Percentiles rank a stretch among this genome's conserved stretches.
Evolutionary conservation across 53 echinoderm and acorn worm species (phyloP).

Genomic region (Actinopyga echinites): DNA sequence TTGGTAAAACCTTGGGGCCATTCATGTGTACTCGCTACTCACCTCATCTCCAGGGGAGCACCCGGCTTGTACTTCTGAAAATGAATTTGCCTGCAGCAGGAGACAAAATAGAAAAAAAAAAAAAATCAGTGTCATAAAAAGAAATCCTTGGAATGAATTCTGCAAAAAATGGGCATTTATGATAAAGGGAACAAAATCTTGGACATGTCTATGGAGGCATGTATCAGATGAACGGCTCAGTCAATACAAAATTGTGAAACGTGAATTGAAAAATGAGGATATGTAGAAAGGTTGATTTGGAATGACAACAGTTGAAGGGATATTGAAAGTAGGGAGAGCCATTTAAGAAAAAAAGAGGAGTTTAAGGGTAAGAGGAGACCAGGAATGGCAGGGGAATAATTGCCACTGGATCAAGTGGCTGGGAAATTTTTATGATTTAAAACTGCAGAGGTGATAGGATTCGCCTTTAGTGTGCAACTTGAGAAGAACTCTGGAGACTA

Average conservation of each 20-base stretch:
- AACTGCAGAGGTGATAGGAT: no score
- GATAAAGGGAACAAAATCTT: no score
- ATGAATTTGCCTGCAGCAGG: constrained; percentile 70
- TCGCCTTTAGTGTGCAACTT: no score
- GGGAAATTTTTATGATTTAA: neutral
- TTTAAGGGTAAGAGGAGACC: neutral
- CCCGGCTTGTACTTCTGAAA: constrained; percentile 55
- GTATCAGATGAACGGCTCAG: no score
- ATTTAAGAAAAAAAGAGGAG: neutral
- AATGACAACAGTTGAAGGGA: no score
- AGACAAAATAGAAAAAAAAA: constrained; percentile 21
- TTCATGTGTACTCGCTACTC: constrained; percentile 48
- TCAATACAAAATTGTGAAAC: no score
- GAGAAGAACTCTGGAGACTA: no score
- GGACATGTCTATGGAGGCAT: no score
- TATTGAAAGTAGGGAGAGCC: no score
- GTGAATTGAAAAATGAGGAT: no score
- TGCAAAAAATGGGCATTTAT: no score
- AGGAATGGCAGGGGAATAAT: neutral
- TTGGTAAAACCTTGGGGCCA: neutral
- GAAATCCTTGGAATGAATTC: neutral
- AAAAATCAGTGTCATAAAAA: neutral
- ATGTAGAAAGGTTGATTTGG: no score
- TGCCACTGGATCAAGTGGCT: neutral
- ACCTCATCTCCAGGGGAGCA: constrained; percentile 78